phyloP scores from a whole-genome alignment of 2,888 invertebrate species.

The Drosophila algonquin region DNA sequence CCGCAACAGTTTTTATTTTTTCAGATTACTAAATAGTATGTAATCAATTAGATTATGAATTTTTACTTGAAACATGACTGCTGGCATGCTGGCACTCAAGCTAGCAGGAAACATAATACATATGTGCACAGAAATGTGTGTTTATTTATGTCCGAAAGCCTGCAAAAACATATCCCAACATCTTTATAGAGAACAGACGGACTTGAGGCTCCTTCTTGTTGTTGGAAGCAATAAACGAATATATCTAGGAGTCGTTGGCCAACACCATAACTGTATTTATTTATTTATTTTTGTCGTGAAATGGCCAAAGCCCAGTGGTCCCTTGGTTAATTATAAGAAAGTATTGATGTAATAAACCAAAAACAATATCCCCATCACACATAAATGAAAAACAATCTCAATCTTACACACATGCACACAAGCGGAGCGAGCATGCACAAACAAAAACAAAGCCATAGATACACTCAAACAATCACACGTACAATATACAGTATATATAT shows the following conservation, averaged over 20 bases:
- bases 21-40: no score
- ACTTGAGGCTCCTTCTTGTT: no score
- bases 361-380: conserved; percentile 14
- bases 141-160: no score
- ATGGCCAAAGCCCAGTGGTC: conserved; percentile 7
- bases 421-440: background rate
- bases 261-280: conserved; percentile 11
- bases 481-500: background rate
- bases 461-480: conserved; percentile 11
- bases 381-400: conserved; percentile 21
- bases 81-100: no score
- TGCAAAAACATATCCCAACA: no score
- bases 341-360: conserved; percentile 37
- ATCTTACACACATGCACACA: background rate
- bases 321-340: conserved; percentile 47
- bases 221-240: background rate
- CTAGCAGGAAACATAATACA: background rate
- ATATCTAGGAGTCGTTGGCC: background rate
- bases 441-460: conserved; percentile 15
- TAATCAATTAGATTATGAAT: background rate
- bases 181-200: no score
- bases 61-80: background rate
- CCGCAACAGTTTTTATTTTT: no score
- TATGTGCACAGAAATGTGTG: no score
- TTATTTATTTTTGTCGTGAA: conserved; percentile 9